Base-by-base conservation (phyloP, 1,140 invertebrate species). In the Thalassaphorura encarpata region DNA sequence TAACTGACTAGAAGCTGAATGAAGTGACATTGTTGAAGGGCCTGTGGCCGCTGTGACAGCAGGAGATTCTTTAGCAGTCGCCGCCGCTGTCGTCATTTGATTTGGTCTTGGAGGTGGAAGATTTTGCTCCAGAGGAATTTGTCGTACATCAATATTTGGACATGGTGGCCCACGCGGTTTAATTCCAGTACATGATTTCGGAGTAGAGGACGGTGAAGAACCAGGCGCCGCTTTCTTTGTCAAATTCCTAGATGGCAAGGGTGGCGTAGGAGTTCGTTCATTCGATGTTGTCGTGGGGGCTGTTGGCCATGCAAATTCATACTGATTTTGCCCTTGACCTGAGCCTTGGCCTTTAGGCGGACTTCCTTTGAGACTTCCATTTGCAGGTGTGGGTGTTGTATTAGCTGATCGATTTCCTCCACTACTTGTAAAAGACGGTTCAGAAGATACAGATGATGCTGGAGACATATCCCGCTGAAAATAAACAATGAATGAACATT, bases 121-220 rank as follows among this genome's bases (percentile, higher is more conserved):
- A 60, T 75, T 72, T 42, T 65, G 68, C 52, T 69, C 72, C 63
- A 66, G 49, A 26, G 69, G 69, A 66, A 68, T 75, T 67, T 68
- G 69, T 54, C 67, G 66, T 42, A 78, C 73, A 66, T 78, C 77
- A 28, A 78, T 71, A 67, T 78, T 79, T 15, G 77, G 77, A 67
- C 76, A 78, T 15, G 73, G 69, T 2, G 69, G 65, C 67, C 69
- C 66, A n/a, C n/a, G n/a, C n/a, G n/a, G n/a, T n/a, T n/a, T n/a
- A n/a, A n/a, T n/a, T n/a, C n/a, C n/a, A n/a, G n/a, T n/a, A n/a
- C n/a, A n/a, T n/a, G n/a, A n/a, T n/a, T n/a, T n/a, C n/a, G n/a
- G n/a, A n/a, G n/a, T n/a, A 67, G 68, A 62, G 46, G 70, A 36
- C 62, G 72, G 64, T 11, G n/a, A 24, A 16, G 41, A 24, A 52